Evolutionary conservation across 1,140 invertebrate genomes (phyloP).

Genomic region (Pseudomyrmex sp.): DNA sequence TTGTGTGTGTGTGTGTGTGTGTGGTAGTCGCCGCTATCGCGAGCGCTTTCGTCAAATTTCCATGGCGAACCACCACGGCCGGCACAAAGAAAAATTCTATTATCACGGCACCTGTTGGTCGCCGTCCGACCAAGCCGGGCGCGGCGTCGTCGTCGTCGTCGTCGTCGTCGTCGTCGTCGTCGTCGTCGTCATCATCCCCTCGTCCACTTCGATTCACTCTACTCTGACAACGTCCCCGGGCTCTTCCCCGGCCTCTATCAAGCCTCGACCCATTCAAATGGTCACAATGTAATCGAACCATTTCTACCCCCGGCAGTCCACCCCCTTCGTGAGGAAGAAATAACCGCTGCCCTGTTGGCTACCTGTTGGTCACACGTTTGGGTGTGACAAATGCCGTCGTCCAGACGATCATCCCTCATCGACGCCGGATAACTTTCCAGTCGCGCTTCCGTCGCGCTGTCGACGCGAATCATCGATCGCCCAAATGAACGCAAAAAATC

Average conservation of each 20-base stretch:
- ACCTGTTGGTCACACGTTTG: constrained; percentile 54
- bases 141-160: too few species aligned
- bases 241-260: constrained; percentile 33
- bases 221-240: constrained; percentile 19
- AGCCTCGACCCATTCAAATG: constrained; percentile 57
- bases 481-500: constrained; percentile 35
- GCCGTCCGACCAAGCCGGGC: background rate
- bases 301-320: constrained; percentile 28
- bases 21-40: background rate
- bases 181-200: background rate
- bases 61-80: background rate
- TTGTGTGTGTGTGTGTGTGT: too few species aligned
- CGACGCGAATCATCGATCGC: background rate
- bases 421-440: constrained; percentile 49
- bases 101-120: constrained; percentile 62
- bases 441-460: constrained; percentile 29
- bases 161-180: too few species aligned
- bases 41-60: constrained; percentile 27
- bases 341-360: constrained; percentile 28
- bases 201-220: background rate
- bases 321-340: constrained; percentile 31
- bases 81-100: constrained; percentile 59
- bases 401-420: constrained; percentile 33
- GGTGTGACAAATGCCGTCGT: constrained; percentile 51
- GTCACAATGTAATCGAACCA: constrained; percentile 61